Evolutionary conservation across 2,113 vertebrate genomes (phyloP), one percentile per base, ranked within the genome.

Genomic region (Nesogale talazaci): DNA sequence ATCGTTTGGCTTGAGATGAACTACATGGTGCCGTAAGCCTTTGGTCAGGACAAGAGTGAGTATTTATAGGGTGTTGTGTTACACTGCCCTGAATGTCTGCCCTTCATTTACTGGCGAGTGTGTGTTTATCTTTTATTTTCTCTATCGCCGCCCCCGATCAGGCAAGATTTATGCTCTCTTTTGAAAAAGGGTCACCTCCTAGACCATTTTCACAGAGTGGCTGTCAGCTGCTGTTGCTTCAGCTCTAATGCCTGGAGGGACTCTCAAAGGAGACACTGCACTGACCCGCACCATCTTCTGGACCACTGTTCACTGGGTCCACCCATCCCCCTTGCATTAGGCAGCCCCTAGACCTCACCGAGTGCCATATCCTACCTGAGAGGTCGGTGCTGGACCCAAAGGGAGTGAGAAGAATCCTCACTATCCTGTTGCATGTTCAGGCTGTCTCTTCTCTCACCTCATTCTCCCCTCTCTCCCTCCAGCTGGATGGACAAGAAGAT

Each of bases 61-160:
- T 31, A 23, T 89, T 77, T 42, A 52, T 4, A 46, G 56, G 46
- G 16, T 9, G 27, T 34, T 38, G 19, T n/a, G 1, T 61, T 23
- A 2, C 17, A 1, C 15, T 6, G 0, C 15, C 86, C 12, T 31
- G n/a, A 38, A 17, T 4, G 23, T 17, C 1, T 1, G 4, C 5
- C 22, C 42, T 63, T 31, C 57, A 6, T 8, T 56, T 40, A 22
- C 2, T 42, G 3, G 0, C 4, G 46, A 29, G 3, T 27, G 22
- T 67, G 29, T 38, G 38, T 67, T 27, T 9, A 2, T 70, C 3
- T 36, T 36, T 69, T 63, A 52, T 67, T 46, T 72, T 38, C 4
- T 31, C 14, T 46, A 0, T 81, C 6, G 7, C 38, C 52, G 46
- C 59, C 57, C 31, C 22, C 22, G 2, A 34, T 2, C 4, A 15